Evolutionary conservation across 35 echinoderm and acorn worm genomes (phyloP).

Genomic region (Lytechinus pictus): DNA sequence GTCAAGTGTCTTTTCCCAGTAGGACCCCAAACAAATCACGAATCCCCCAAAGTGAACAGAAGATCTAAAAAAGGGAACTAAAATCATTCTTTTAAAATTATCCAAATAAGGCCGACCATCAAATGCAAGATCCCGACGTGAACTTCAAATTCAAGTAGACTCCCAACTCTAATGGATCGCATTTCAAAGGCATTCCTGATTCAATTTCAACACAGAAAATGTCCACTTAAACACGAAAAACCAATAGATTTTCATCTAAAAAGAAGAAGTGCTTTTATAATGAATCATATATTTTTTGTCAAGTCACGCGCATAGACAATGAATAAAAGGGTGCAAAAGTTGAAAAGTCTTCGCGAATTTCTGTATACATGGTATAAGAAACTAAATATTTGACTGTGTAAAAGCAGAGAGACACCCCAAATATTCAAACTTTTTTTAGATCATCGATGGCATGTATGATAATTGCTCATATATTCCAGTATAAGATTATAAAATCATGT

Average conservation of each 20-base stretch:
- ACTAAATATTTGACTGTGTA: background rate
- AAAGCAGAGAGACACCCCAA: background rate
- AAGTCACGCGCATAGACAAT: background rate
- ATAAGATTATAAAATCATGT: no score
- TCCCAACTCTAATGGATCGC: background rate
- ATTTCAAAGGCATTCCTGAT: background rate
- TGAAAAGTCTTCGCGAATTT: background rate
- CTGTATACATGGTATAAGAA: background rate
- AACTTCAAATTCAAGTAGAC: background rate
- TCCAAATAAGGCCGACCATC: background rate
- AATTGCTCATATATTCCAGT: no score
- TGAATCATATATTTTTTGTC: background rate
- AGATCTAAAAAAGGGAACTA: background rate
- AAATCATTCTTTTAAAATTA: background rate
- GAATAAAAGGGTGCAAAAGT: slow-evolving; percentile 4
- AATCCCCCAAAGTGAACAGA: background rate
- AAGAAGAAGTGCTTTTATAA: background rate
- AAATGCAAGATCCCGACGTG: background rate
- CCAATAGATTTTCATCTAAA: background rate
- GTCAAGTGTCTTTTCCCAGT: background rate
- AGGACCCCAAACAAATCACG: background rate
- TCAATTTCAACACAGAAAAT: background rate
- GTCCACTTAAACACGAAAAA: background rate
- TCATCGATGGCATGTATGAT: no score
- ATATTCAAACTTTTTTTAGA: background rate